Evolutionary conservation across 2,888 invertebrate genomes (phyloP).

Genomic region (Chymomyza fuscimana): DNA sequence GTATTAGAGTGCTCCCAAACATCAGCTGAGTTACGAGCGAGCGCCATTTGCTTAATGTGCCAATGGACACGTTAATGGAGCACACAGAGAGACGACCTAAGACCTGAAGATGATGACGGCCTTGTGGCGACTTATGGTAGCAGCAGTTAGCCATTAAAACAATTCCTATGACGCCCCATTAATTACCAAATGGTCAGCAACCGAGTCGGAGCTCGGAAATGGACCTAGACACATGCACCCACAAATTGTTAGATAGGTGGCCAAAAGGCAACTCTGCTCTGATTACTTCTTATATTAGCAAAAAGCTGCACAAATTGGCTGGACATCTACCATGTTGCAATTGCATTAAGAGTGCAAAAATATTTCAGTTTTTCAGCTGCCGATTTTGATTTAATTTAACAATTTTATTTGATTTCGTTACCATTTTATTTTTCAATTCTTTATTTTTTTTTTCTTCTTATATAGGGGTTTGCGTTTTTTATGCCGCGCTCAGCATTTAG

Average conservation of each 20-base stretch:
- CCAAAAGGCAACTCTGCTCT: background rate
- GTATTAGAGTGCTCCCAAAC: background rate
- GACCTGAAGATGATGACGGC: background rate
- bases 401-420: slow-evolving; percentile 68
- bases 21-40: background rate
- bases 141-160: slow-evolving; percentile 51
- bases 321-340: slow-evolving; percentile 40
- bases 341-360: slow-evolving; percentile 70
- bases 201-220: background rate
- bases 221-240: background rate
- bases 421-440: slow-evolving; percentile 12
- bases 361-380: slow-evolving; percentile 62
- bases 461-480: background rate
- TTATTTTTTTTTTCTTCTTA: background rate
- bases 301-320: slow-evolving; percentile 40
- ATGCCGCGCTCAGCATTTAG: slow-evolving; percentile 34
- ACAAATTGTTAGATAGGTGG: background rate
- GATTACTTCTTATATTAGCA: background rate
- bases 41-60: slow-evolving; percentile 46
- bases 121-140: background rate
- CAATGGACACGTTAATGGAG: slow-evolving; percentile 47
- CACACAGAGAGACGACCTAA: slow-evolving; percentile 33
- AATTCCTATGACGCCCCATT: slow-evolving; percentile 25
- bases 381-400: slow-evolving; percentile 74
- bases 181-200: background rate